Base-by-base conservation (phyloP, 2,888 invertebrate genomes). In the Punctoribates punctum region DNA sequence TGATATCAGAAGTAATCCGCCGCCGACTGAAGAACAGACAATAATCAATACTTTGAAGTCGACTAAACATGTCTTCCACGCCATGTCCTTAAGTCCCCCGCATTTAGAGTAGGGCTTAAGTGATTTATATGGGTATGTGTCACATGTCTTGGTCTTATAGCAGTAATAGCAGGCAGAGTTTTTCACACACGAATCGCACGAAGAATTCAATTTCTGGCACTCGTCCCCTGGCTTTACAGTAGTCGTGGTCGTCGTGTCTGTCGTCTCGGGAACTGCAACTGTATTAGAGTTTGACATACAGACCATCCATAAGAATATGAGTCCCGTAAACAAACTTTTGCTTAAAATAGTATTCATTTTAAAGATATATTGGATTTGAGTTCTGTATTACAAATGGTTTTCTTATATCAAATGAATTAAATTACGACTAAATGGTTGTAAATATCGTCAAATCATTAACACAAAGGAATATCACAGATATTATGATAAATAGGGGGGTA, bases 151-250 rank as follows among this genome's bases (percentile, higher is more conserved):
- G n/a, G 34, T 75, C 13, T 34, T 25, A 13, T 8, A 46, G 20
- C 75, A 75, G 25, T 65, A 75, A 34, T 75, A 75, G 48, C 75
- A 75, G 2, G 65, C n/a, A 15, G 27, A 13, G 17, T 42, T 67
- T 23, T 70, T 34, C 1, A 75, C 75, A 20, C 75, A 75, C 3
- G 15, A 1, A 1, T 75, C 75, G 46, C 75, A 75, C 4, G 60
- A 60, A 27, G 27, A 27, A 23, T 60, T 60, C 17, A 27, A 27
- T 20, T 20, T 13, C 11, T 60, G 27, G 27, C 27, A 27, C 1
- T 57, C 60, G 17, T 57, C 42, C 11, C 42, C 42, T 9, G 42
- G 42, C 11, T 42, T 42, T 6, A 25, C 57, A 20, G 23, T 15
- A 2, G 27, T 11, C 15, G 60, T 15, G 13, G 27, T 11, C 15